These are phyloP conservation scores for Dryococelus australis DNA, from an alignment of 2,888 invertebrate genomes.

Conservation along the genomic window DNA sequence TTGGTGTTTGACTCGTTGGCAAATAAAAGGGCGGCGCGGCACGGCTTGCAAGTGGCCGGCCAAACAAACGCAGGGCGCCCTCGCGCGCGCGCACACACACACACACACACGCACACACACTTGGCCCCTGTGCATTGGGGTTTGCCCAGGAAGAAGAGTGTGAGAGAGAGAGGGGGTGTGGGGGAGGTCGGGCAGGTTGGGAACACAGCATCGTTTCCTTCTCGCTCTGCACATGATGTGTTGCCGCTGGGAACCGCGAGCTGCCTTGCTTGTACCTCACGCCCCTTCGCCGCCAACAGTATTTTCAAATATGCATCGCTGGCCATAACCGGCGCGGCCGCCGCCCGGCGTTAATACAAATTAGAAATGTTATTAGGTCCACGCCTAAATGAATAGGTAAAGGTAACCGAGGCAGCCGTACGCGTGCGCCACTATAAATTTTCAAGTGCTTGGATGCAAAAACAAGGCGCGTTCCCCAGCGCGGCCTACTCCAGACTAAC, in stretches of 20 bases:
- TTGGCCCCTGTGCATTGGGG: too few species aligned
- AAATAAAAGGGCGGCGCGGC: background rate
- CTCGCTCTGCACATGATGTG: conserved; percentile 20
- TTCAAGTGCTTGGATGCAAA: conserved; percentile 23
- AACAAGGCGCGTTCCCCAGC: conserved; percentile 18
- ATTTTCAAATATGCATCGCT: conserved; percentile 41
- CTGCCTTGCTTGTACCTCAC: background rate
- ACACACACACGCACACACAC: too few species aligned
- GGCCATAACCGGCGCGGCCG: conserved; percentile 29
- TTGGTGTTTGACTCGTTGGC: background rate
- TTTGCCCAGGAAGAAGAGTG: too few species aligned
- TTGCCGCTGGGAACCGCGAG: conserved; percentile 21
- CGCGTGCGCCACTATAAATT: conserved; percentile 3
- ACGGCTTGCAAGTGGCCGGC: background rate
- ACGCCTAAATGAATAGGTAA: conserved; percentile 40
- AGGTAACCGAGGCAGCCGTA: conserved; percentile 23
- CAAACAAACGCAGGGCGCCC: background rate
- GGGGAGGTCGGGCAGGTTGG: background rate
- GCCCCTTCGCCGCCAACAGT: conserved; percentile 20
- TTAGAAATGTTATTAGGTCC: conserved; percentile 41
- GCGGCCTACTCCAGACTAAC: background rate
- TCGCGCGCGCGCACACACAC: background rate
- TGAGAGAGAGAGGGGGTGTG: too few species aligned
- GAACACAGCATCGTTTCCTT: background rate
- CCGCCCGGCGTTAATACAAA: conserved; percentile 39